These are phyloP conservation scores for Eremophila alpestris DNA, from an alignment of 2,797 vertebrate genomes.

Conservation along the genomic window DNA sequence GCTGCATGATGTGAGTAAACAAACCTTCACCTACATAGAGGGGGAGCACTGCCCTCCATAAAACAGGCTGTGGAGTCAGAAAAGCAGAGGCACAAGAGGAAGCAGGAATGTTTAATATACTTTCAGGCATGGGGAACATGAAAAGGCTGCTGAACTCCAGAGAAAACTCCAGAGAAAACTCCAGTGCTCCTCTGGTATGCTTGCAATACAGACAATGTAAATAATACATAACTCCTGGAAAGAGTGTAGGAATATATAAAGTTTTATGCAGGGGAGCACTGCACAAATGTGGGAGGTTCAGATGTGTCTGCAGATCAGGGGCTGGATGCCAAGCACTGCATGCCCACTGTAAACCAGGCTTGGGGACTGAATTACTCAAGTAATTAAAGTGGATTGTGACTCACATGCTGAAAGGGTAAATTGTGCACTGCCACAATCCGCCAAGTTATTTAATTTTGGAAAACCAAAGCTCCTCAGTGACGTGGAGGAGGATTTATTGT, in stretches of 20 bases:
- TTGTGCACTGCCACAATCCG: background rate
- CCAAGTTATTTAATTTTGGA: constrained; percentile 10
- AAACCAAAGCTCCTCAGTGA: background rate
- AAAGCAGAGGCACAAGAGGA: background rate
- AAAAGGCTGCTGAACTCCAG: constrained; percentile 30
- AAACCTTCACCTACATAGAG: background rate
- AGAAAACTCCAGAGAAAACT: constrained; percentile 46
- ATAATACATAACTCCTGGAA: constrained; percentile 45
- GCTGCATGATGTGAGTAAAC: background rate
- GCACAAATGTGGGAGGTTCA: background rate
- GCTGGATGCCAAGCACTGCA: background rate
- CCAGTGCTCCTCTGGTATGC: background rate
- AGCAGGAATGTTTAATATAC: constrained; percentile 7
- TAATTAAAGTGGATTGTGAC: constrained; percentile 24
- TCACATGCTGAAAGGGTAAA: constrained; percentile 41
- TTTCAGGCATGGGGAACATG: background rate
- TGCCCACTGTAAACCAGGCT: background rate
- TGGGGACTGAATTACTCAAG: constrained; percentile 26
- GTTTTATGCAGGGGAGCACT: constrained; percentile 6
- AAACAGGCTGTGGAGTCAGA: background rate
- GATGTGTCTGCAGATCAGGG: background rate
- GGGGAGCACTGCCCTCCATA: background rate
- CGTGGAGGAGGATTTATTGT: background rate
- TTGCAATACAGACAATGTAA: constrained; percentile 35
- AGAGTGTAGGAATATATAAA: background rate